Conservation (phyloP, 1,140 invertebrate genomes). For the Gonatopus flavifemur region DNA sequence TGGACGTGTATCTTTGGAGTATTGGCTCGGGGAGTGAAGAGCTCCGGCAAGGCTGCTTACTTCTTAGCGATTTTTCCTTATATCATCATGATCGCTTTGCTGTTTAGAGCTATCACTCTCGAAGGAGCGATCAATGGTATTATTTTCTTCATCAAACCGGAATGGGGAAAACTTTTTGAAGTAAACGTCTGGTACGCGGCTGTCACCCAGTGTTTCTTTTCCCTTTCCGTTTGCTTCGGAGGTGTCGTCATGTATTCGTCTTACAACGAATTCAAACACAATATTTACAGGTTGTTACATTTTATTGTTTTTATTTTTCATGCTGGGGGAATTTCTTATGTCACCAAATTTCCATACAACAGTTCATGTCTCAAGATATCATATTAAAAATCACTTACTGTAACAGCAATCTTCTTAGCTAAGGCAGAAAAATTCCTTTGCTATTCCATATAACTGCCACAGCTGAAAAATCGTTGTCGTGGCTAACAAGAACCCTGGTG, state of each 20-base stretch:
- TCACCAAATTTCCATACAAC: neutral
- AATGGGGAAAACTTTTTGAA: constrained; percentile 66
- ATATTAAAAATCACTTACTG: too few relatives aligned
- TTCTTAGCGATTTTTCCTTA: constrained; percentile 70
- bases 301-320: neutral
- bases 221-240: constrained; percentile 72
- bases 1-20: constrained; percentile 67
- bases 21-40: constrained; percentile 64
- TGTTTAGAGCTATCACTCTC: constrained; percentile 62
- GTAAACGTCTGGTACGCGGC: constrained; percentile 81
- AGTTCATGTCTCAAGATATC: too few relatives aligned
- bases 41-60: constrained; percentile 61
- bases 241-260: constrained; percentile 72
- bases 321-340: neutral
- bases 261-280: constrained; percentile 71
- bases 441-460: too few relatives aligned
- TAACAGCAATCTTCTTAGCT: too few relatives aligned
- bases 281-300: constrained; percentile 63
- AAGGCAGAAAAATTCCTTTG: too few relatives aligned
- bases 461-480: too few relatives aligned
- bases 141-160: constrained; percentile 68
- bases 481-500: too few relatives aligned
- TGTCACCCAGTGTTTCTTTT: constrained; percentile 81
- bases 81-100: constrained; percentile 63
- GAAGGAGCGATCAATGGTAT: constrained; percentile 66